Percentiles rank a stretch among this genome's conserved stretches.
phyloP scores from a whole-genome alignment of 2,113 vertebrate species.

The Oncorhynchus masou region DNA sequence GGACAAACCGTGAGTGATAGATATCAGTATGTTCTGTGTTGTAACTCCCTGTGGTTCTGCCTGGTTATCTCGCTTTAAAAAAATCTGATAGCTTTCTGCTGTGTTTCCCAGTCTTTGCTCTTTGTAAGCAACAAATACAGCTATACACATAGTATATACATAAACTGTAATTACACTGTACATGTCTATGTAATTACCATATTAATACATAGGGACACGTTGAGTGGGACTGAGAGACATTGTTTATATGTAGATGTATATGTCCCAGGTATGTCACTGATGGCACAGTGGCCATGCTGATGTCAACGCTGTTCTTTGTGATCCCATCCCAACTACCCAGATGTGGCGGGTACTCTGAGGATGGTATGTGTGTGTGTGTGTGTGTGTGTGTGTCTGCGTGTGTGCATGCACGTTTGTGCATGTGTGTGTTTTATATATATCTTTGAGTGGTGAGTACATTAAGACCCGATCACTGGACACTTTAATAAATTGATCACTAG shows the following conservation, averaged over 20 bases:
- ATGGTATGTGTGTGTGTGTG: constrained; percentile 26
- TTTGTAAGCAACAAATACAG: too few species aligned
- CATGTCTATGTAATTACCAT: too few species aligned
- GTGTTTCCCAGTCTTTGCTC: too few species aligned
- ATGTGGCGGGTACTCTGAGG: neutral
- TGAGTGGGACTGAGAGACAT: too few species aligned
- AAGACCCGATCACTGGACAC: too few species aligned
- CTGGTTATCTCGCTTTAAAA: neutral
- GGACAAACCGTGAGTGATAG: constrained; percentile 60
- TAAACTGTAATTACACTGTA: too few species aligned
- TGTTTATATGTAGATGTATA: neutral
- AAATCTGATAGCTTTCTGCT: too few species aligned
- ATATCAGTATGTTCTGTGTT: neutral
- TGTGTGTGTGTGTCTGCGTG: neutral
- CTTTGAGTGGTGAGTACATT: neutral
- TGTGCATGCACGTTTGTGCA: neutral
- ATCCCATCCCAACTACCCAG: constrained; percentile 71
- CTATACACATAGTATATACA: too few species aligned
- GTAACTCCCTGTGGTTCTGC: neutral
- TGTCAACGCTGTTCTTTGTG: constrained; percentile 77
- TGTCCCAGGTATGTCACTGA: constrained; percentile 72
- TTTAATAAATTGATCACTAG: too few species aligned
- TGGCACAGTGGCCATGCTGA: constrained; percentile 76
- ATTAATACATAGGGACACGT: too few species aligned
- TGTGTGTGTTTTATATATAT: neutral